A percentile compares a stretch with the other conserved stretches of the same genome.
Conservation (phyloP, 1,140 invertebrate species). For the Aplysia californica region DNA sequence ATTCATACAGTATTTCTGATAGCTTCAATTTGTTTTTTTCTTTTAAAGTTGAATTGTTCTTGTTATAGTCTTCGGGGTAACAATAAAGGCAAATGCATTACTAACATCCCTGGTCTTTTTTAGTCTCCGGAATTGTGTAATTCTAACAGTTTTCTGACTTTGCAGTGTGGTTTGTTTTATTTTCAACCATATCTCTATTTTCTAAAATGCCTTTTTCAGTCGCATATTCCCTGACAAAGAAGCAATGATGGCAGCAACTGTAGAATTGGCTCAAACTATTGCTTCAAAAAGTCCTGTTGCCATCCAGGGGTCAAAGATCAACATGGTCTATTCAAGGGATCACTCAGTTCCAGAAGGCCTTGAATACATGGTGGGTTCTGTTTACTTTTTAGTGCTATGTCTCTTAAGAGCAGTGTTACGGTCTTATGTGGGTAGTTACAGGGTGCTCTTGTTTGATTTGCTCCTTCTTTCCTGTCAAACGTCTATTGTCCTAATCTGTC, state of each 20-base stretch:
- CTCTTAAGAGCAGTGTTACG: no score
- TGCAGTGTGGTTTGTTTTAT: neutral
- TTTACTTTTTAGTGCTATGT: no score
- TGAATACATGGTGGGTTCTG: no score
- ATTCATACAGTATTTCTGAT: no score
- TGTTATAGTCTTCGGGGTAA: neutral
- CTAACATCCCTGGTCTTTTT: neutral
- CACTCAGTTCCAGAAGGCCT: no score
- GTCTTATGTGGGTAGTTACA: neutral
- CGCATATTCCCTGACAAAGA: slow-evolving; percentile 79
- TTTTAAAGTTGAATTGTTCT: neutral
- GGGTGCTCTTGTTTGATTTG: neutral
- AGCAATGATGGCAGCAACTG: slow-evolving; percentile 75
- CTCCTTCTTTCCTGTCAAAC: no score
- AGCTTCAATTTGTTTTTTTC: no score
- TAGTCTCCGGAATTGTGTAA: neutral
- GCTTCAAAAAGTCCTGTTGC: slow-evolving; percentile 94
- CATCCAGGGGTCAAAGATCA: slow-evolving; percentile 89
- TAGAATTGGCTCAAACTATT: slow-evolving; percentile 80
- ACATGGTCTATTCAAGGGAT: no score
- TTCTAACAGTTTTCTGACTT: neutral
- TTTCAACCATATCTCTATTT: neutral
- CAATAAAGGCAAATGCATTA: neutral
- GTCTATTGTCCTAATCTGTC: neutral
- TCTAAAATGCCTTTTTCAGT: slow-evolving; percentile 45